Evolutionary conservation across 2,797 vertebrate species (phyloP), one percentile per base, ranked within the genome.

Genomic region (Pantherophis alleghaniensis): DNA sequence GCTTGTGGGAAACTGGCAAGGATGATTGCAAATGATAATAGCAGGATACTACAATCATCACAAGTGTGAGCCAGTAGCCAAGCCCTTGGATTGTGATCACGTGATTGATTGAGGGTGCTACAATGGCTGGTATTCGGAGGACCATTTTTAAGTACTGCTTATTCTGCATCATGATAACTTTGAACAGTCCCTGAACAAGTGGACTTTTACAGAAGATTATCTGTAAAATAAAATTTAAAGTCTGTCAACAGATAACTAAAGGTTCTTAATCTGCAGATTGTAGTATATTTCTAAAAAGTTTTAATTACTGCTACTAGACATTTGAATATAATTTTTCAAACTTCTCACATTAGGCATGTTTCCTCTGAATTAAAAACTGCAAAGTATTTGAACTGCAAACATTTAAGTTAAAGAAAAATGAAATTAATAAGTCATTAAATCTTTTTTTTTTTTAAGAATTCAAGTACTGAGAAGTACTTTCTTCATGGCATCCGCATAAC

Each of bases 381-480:
- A 26, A 24, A 18, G 24, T 57, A 13, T 93, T 51, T 93, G 18
- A 60, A 24, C 47, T 83, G 88, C 7, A 22, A 63, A 11, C 5
- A 57, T 28, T 28, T 47, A n/a, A 11, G 2, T 59, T 47, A 32
- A 74, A 91, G 10, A 66, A n/a, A 93, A n/a, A 55, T 47, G 14
- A 47, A 24, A 26, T 51, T 89, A 88, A 83, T 5, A 24, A 37
- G 37, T 37, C 12, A 93, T 51, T 63, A n/a, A 22, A 90, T 1
- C 37, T 57, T 22, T 88, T 94, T 88, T 92, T 95, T 92, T 95
- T 57, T 28, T 95, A 90, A 98, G 98, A 98, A 98, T 22, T 5
- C 94, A 79, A 98, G 60, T 95, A 69, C 94, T 63, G 97, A 93
- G 83, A 97, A 92, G 26, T 98, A 97, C 94, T 98, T 97, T 91